These are phyloP conservation scores for Protaetia brevitarsis DNA, from an alignment of 1,140 invertebrate species.

Conservation along the genomic window DNA sequence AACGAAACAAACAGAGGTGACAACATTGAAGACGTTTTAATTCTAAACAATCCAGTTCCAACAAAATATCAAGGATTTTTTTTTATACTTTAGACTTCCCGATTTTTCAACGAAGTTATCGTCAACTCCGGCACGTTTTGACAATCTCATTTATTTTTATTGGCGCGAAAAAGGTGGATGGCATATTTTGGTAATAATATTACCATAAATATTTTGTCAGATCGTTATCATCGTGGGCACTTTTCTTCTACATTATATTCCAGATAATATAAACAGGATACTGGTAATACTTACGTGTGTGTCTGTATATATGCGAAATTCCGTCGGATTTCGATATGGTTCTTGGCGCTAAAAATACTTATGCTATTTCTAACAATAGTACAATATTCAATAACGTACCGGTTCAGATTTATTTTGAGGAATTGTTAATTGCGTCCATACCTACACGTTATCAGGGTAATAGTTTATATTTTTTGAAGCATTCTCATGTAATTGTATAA, in stretches of 20 bases:
- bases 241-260: neutral
- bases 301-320: constrained; percentile 14
- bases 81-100: neutral
- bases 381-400: neutral
- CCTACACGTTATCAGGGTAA: too few relatives aligned
- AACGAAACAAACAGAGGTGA: too few relatives aligned
- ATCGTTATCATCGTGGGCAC: neutral
- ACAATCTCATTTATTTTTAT: constrained; percentile 8
- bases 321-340: neutral
- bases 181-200: constrained; percentile 16
- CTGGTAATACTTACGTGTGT: too few relatives aligned
- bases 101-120: too few relatives aligned
- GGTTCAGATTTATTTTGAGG: neutral
- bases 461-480: too few relatives aligned
- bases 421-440: too few relatives aligned
- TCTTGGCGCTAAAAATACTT: neutral
- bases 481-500: too few relatives aligned
- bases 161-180: neutral
- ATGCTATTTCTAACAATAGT: neutral
- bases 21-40: too few relatives aligned
- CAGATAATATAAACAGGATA: constrained; percentile 1
- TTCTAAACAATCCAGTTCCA: too few relatives aligned
- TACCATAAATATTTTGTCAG: constrained; percentile 7
- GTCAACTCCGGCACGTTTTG: neutral
- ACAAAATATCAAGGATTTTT: neutral